A percentile compares a stretch with the other conserved stretches of the same genome.
These are phyloP conservation scores for Psylliodes chrysocephalus DNA, from an alignment of 2,888 invertebrate species.

Conservation along the genomic window DNA sequence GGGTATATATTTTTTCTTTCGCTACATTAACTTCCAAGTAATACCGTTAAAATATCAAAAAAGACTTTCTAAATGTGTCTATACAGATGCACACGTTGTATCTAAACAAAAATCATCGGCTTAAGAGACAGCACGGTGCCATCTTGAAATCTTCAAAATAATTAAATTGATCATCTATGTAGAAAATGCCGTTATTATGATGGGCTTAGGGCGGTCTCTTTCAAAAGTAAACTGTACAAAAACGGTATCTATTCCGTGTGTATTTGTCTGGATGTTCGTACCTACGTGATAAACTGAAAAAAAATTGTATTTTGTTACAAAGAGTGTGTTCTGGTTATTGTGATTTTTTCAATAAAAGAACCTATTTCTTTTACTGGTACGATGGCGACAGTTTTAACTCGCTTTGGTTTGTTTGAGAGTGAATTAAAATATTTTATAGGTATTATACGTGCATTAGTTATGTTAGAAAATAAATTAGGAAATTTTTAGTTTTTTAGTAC, in stretches of 20 bases:
- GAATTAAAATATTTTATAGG: too few relatives aligned
- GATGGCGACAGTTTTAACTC: too few relatives aligned
- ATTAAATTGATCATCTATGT: constrained; percentile 54
- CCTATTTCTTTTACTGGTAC: too few relatives aligned
- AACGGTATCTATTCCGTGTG: constrained; percentile 9
- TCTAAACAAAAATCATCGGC: constrained; percentile 1
- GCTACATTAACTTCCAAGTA: too few relatives aligned
- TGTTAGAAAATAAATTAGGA: too few relatives aligned
- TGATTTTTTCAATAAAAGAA: neutral
- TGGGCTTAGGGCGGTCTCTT: constrained; percentile 45
- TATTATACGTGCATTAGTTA: too few relatives aligned
- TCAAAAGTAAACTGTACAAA: constrained; percentile 25
- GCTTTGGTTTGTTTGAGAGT: too few relatives aligned
- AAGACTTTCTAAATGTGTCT: neutral
- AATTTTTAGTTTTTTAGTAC: too few relatives aligned
- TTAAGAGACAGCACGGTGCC: constrained; percentile 43
- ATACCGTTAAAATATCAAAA: too few relatives aligned
- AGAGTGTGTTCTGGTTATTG: neutral
- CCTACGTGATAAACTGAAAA: constrained; percentile 14
- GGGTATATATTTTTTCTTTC: too few relatives aligned
- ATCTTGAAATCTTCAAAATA: constrained; percentile 26
- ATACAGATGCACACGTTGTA: neutral
- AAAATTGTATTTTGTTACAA: neutral
- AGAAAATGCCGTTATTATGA: constrained; percentile 56
- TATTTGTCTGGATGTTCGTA: neutral